Conservation (phyloP, 1,140 invertebrate species). For the Hyles vespertilio region DNA sequence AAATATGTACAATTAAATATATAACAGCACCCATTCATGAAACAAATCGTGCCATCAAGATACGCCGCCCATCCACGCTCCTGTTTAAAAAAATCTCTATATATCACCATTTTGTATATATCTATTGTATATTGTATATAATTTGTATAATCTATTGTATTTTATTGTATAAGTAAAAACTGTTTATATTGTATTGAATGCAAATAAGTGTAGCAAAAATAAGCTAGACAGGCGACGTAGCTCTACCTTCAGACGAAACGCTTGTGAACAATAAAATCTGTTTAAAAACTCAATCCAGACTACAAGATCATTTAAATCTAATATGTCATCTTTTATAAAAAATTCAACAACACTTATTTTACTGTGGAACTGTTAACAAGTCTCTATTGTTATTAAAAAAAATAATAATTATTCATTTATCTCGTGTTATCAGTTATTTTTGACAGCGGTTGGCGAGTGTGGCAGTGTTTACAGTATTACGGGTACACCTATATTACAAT, state of each 20-base stretch:
- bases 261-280: slow-evolving; percentile 67
- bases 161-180: slow-evolving; percentile 37
- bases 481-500: slow-evolving; percentile 27
- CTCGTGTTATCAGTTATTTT: slow-evolving; percentile 24
- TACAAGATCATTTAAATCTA: slow-evolving; percentile 72
- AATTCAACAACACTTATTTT: slow-evolving; percentile 75
- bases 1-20: slow-evolving; percentile 73
- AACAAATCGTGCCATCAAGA: slow-evolving; percentile 39
- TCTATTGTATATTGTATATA: slow-evolving; percentile 61
- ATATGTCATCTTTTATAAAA: slow-evolving; percentile 72
- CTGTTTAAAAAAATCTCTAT: slow-evolving; percentile 59
- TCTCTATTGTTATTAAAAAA: slow-evolving; percentile 68
- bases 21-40: slow-evolving; percentile 70
- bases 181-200: slow-evolving; percentile 24
- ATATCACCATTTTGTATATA: slow-evolving; percentile 67
- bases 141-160: slow-evolving; percentile 24
- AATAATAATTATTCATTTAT: slow-evolving; percentile 48
- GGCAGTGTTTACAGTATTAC: slow-evolving; percentile 61
- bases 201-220: slow-evolving; percentile 64
- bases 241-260: slow-evolving; percentile 29
- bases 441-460: slow-evolving; percentile 71
- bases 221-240: slow-evolving; percentile 60
- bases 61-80: slow-evolving; percentile 54
- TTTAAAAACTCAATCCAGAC: slow-evolving; percentile 71
- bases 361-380: slow-evolving; percentile 72